phyloP scores from a whole-genome alignment of 2,888 invertebrate species.

The Trichacis sp. region DNA sequence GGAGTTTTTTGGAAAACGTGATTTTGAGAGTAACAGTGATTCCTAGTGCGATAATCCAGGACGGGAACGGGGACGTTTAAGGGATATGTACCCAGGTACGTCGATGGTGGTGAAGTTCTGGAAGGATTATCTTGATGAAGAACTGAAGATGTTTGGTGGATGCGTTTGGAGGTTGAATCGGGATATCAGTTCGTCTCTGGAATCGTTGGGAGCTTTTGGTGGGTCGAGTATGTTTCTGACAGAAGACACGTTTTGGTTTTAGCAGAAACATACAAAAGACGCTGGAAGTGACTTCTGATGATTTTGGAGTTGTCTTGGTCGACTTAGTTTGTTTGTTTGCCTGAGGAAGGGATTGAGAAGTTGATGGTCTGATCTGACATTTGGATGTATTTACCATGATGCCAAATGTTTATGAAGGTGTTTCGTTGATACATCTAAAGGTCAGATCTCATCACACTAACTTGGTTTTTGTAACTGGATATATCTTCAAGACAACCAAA shows the following conservation, averaged over 20 bases:
- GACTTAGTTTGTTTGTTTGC: too few species aligned
- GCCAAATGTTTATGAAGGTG: too few species aligned
- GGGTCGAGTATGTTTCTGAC: too few species aligned
- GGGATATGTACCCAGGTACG: conserved; percentile 68
- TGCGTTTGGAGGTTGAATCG: conserved; percentile 16
- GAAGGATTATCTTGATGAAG: too few species aligned
- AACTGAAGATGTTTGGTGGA: not conserved
- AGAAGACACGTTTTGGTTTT: not conserved
- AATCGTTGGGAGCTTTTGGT: too few species aligned
- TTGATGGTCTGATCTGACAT: conserved; percentile 62
- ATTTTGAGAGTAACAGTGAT: conserved; percentile 34
- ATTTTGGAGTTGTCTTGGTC: not conserved
- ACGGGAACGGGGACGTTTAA: conserved; percentile 58
- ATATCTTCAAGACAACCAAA: too few species aligned
- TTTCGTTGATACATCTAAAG: too few species aligned
- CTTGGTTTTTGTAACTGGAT: too few species aligned
- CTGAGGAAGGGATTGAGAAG: too few species aligned
- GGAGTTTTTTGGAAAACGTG: conserved; percentile 29
- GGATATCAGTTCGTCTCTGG: conserved; percentile 4
- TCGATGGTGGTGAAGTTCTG: conserved; percentile 14
- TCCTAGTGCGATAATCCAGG: conserved; percentile 38
- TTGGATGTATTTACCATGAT: too few species aligned
- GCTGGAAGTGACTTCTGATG: not conserved
- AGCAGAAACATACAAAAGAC: too few species aligned
- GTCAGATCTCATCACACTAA: too few species aligned